Conservation (phyloP, 2,888 invertebrate species). For the Drosophila rubida region DNA sequence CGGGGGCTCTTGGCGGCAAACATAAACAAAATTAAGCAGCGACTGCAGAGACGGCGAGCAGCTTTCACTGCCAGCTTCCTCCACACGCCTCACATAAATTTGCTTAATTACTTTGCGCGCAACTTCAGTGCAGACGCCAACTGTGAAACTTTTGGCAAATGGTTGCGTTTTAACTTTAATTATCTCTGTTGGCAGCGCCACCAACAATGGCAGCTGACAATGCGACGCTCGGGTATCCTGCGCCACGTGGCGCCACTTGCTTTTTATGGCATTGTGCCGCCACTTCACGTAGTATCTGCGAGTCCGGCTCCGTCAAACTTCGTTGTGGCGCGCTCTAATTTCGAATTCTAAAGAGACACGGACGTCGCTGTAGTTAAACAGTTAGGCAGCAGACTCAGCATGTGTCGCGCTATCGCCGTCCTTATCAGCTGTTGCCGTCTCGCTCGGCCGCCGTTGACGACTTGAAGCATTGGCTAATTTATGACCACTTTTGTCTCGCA, state of each 20-base stretch:
- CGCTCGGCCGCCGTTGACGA: conserved; percentile 16
- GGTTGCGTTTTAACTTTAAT: conserved; percentile 61
- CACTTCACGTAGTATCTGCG: not conserved
- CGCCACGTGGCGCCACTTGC: too few relatives aligned
- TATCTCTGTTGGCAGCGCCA: conserved; percentile 30
- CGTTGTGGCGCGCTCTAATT: not conserved
- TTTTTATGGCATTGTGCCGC: too few relatives aligned
- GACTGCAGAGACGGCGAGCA: not conserved
- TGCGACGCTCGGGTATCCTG: not conserved
- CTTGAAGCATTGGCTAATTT: conserved; percentile 54
- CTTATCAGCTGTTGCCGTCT: conserved; percentile 3
- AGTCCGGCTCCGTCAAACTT: not conserved
- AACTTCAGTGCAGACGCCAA: conserved; percentile 50
- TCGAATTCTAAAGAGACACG: not conserved
- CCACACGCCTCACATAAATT: conserved; percentile 56
- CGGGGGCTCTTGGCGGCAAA: conserved; percentile 29
- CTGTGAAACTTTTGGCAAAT: conserved; percentile 58
- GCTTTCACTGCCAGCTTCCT: conserved; percentile 41
- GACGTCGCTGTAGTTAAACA: conserved; percentile 8
- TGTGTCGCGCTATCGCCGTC: conserved; percentile 1
- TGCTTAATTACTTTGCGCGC: conserved; percentile 59
- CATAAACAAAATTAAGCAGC: conserved; percentile 58
- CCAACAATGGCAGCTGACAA: not conserved
- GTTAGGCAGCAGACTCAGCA: conserved; percentile 2
- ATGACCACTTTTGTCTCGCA: conserved; percentile 51